These are phyloP conservation scores for Saturnia pavonia DNA, from an alignment of 2,888 invertebrate genomes.

Conservation along the genomic window DNA sequence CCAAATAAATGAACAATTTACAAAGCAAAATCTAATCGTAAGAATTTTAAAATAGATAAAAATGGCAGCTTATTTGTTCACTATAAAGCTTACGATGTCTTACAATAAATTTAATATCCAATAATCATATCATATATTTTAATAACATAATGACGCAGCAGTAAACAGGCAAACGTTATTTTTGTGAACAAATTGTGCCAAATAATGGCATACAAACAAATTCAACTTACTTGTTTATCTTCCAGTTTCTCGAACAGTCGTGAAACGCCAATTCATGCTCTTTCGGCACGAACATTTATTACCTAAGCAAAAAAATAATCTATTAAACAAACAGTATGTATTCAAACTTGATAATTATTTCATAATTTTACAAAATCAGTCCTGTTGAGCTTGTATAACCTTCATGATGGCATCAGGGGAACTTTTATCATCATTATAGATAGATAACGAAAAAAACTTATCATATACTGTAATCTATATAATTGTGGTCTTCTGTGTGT, in stretches of 20 bases:
- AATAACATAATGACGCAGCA: not conserved
- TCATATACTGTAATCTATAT: too few relatives aligned
- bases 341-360: not conserved
- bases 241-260: not conserved
- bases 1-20: too few relatives aligned
- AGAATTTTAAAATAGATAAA: not conserved
- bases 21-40: not conserved
- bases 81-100: not conserved
- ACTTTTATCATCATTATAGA: constrained; percentile 45
- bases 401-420: constrained; percentile 46
- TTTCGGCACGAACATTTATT: not conserved
- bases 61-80: not conserved
- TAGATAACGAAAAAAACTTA: not conserved
- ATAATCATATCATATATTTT: not conserved
- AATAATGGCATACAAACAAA: not conserved
- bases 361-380: constrained; percentile 40
- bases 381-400: constrained; percentile 66
- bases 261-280: not conserved
- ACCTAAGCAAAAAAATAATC: constrained; percentile 7
- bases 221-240: not conserved
- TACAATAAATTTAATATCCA: not conserved
- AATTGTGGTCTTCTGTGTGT: too few relatives aligned
- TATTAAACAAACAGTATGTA: constrained; percentile 5
- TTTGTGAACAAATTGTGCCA: not conserved
- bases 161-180: not conserved